These are phyloP conservation scores for Thinocorus orbignyianus DNA, from an alignment of 2,113 vertebrate species.

Conservation along the genomic window DNA sequence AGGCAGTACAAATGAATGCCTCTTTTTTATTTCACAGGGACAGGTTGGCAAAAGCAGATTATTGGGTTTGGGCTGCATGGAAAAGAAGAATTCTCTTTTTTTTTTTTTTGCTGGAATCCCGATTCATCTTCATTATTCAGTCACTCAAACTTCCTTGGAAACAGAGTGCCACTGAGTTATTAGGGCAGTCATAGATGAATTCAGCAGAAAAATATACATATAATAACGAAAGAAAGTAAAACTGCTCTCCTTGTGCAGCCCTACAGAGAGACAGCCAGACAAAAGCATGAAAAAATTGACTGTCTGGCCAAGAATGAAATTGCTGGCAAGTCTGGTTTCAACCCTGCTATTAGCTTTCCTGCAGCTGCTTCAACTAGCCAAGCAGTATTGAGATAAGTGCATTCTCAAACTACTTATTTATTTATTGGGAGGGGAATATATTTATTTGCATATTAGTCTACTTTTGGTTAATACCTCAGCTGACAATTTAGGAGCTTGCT, in stretches of 20 bases:
- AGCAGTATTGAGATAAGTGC: not conserved
- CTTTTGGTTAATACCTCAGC: not conserved
- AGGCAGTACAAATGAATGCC: not conserved
- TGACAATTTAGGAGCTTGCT: not conserved
- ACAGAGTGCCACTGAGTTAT: not conserved
- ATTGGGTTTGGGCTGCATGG: not conserved
- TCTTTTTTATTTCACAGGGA: not conserved
- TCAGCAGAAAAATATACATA: constrained; percentile 34
- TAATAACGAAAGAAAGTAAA: constrained; percentile 41
- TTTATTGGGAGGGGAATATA: not conserved
- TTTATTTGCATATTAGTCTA: not conserved
- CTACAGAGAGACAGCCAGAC: constrained; percentile 54
- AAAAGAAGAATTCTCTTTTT: not conserved
- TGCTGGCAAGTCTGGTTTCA: constrained; percentile 41
- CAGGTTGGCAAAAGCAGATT: constrained; percentile 1
- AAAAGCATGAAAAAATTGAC: constrained; percentile 61
- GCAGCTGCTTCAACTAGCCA: not conserved
- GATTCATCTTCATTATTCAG: constrained; percentile 22
- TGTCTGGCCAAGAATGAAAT: constrained; percentile 64
- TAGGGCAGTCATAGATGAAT: constrained; percentile 19
- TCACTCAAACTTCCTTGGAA: constrained; percentile 4
- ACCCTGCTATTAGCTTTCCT: constrained; percentile 22
- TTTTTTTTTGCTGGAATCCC: not conserved
- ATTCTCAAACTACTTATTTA: not conserved
- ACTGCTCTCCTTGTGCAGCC: constrained; percentile 47